These are phyloP conservation scores for Drosophila greeni DNA, from an alignment of 2,888 invertebrate species.

Conservation along the genomic window DNA sequence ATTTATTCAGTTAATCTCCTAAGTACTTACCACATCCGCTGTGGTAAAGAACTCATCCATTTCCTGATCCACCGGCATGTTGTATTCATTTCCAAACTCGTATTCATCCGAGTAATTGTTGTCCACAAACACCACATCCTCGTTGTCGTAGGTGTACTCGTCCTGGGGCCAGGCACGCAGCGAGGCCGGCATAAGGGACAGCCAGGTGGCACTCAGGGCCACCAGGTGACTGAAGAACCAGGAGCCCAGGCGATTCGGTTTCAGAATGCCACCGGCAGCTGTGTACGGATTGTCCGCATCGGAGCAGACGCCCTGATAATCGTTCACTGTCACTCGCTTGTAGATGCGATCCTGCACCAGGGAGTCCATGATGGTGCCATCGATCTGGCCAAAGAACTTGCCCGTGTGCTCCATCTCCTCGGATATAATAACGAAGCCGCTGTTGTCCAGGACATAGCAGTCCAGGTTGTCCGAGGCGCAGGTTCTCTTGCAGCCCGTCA, in stretches of 20 bases:
- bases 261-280: constrained; percentile 74
- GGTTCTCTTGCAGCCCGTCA: constrained; percentile 87
- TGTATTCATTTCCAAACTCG: constrained; percentile 77
- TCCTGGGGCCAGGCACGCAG: constrained; percentile 78
- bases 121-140: constrained; percentile 75
- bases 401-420: constrained; percentile 92
- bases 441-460: constrained; percentile 96
- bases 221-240: constrained; percentile 77
- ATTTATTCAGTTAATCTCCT: not conserved
- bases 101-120: constrained; percentile 77
- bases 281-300: constrained; percentile 82
- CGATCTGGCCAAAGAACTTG: constrained; percentile 95
- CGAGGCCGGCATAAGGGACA: constrained; percentile 75
- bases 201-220: constrained; percentile 75
- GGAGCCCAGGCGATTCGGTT: constrained; percentile 71
- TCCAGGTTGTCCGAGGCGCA: constrained; percentile 92
- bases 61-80: constrained; percentile 75
- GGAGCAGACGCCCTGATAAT: constrained; percentile 93
- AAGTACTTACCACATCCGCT: constrained; percentile 73
- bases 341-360: constrained; percentile 94
- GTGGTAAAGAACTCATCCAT: constrained; percentile 77
- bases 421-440: constrained; percentile 94
- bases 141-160: constrained; percentile 76
- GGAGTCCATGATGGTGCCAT: constrained; percentile 96
- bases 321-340: constrained; percentile 90